Base-by-base conservation (phyloP, 2,113 vertebrate species). In the Poeciliopsis occidentalis region DNA sequence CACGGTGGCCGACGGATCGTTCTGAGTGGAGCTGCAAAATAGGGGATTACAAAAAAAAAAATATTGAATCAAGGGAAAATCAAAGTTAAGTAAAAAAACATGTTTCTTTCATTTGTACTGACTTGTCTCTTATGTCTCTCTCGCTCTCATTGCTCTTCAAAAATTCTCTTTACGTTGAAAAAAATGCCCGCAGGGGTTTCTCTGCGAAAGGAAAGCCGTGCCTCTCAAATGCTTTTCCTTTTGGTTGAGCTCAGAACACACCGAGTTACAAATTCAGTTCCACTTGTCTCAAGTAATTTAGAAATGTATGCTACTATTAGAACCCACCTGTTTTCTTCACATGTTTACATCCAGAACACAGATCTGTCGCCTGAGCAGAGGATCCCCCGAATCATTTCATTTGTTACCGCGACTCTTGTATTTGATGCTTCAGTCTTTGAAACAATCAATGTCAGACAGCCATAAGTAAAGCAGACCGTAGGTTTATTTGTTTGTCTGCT, bases 1-100 rank as follows among this genome's bases (percentile, higher is more conserved):
- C 73, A 85, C 94, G 0, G 95, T 95, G 76, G 89, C 95, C 30
- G 93, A 90, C 30, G 93, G 84, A 81, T 95, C 95, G 67, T 93
- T 95, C 79, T 76, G 95, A 83, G 86, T 85, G 60, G 92, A 91
- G 81, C 92, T 94, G 82, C 30, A 64, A 64, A 57, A 69, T 65
- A 22, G 39, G 24, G 11, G 10, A 37, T 37, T 63, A 62, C 69
- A 68, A 71, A 73, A 8, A 73, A 30, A 24, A 22, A 71, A 30
- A 41, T 51, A 74, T 3, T 57, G 22, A 22, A 22, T 57, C 22
- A 57, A 57, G 61, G 22, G 71, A 47, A 69, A 81, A 85, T 77
- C 61, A 66, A 12, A 80, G 64, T 34, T 39, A n/a, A 32, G 57
- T 60, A 83, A 83, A 88, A 88, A 80, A 34, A 72, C 29, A 71